Evolutionary conservation across 2,797 vertebrate species (phyloP), one percentile per base, ranked within the genome.

Genomic region (Odontamblyopus lacepedii): DNA sequence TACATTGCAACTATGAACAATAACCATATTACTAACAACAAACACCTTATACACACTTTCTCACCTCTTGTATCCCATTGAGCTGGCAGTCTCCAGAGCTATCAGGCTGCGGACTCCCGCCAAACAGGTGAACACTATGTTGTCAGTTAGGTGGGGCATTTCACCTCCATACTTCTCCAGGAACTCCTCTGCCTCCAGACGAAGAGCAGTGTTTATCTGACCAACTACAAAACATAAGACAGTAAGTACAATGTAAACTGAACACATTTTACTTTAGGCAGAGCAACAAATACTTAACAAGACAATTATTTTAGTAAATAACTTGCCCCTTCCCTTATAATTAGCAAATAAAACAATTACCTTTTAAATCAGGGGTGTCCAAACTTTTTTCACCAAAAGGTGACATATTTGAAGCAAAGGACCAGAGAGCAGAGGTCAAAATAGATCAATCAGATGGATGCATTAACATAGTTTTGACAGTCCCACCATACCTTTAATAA

Each of bases 21-120:
- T 12, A 13, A 23, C 8, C n/a, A 23, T 56, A 12, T 26, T 56
- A 26, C 23, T 57, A 57, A 57, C 23, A 2, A 57, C 9, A 55
- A 9, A 55, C 8, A 61, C 18, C 44, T 48, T 48, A 15, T 5
- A 59, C 6, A 38, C 48, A 38, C 35, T 13, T 5, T 78, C 93
- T 92, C 62, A 98, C 98, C 93, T 95, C 83, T 83, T 93, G 86
- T 96, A 99, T 87, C 97, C 97, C 85, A 98, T 88, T 51, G 93
- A 94, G 0, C 19, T 1, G 26, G 96, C 96, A 60, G 89, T 84
- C 70, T 82, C 72, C 9, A 97, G 67, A 8, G 97, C 96, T 7
- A 71, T 90, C 84, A 93, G 94, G 91, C 97, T 98, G 86, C 97
- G 93, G 41, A 95, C 72, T 79, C 98, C 97, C 12, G 94, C 94